Percentiles rank a stretch among this genome's conserved stretches.
phyloP scores from a whole-genome alignment of 2,113 vertebrate genomes.

The Podiceps cristatus region DNA sequence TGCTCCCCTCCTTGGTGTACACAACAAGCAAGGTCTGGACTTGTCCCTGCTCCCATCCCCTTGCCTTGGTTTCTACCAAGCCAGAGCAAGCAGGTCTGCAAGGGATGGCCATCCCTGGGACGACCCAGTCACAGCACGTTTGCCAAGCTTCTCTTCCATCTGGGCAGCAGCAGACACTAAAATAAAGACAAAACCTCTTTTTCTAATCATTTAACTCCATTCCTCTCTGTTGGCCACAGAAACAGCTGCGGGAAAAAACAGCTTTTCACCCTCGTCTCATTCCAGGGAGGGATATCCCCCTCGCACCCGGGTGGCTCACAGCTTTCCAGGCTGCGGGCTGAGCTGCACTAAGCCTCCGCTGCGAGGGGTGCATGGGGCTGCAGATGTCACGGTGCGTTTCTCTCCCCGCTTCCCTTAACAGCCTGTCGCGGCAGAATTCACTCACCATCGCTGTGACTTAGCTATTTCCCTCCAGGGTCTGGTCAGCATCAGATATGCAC shows the following conservation, averaged over 20 bases:
- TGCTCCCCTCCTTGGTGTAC: fast-evolving
- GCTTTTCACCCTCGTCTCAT: not conserved
- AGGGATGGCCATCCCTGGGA: not conserved
- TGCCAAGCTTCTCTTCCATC: not conserved
- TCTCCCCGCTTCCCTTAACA: not conserved
- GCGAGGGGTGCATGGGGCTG: not conserved
- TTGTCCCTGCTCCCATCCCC: not conserved
- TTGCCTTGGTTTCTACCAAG: not conserved
- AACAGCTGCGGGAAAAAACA: not conserved
- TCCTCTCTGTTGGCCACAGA: not conserved
- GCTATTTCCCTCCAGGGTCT: not conserved
- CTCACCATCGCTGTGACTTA: fast-evolving
- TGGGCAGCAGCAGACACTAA: not conserved
- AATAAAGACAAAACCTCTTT: not conserved
- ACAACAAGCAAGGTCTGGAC: not conserved
- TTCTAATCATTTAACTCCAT: not conserved
- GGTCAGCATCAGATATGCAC: slow-evolving; percentile 22
- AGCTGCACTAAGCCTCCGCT: not conserved
- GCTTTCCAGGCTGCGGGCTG: not conserved
- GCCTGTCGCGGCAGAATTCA: not conserved
- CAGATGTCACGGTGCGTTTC: fast-evolving
- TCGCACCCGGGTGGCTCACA: not conserved
- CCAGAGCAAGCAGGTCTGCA: not conserved
- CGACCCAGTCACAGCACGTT: fast-evolving
- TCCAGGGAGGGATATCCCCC: not conserved